Evolutionary conservation across 2,113 vertebrate genomes (phyloP), one percentile per base, ranked within the genome.

Genomic region (Galbula dea): DNA sequence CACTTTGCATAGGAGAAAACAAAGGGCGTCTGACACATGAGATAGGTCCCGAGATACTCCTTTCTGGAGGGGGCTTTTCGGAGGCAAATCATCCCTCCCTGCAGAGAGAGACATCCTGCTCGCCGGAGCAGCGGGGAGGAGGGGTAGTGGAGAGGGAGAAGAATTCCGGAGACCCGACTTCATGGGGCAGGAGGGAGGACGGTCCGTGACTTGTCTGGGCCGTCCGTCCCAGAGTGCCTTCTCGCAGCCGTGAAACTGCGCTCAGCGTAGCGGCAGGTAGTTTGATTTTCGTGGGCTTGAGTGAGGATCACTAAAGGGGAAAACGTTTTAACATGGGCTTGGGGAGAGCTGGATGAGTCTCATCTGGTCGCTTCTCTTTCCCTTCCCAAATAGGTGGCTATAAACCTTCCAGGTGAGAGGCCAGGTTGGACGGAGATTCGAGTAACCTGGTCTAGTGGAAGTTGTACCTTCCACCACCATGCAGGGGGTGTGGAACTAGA

Each of bases 1-100:
- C 34, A 14, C 67, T 90, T 74, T 78, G 52, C 57, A 80, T 21
- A 66, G 27, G 86, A 68, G 39, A 79, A 94, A 95, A 59, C 27
- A 65, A 85, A 27, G 6, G 2, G 30, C 1, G 2, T 29, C 34
- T 36, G 68, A 83, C 88, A 62, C 52, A 54, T 48, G 12, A 51
- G 49, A 12, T 6, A 27, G 59, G 45, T 54, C 54, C 32, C 8
- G 49, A 55, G 66, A 55, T 29, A 79, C 65, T 66, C 3, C 10
- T 79, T 73, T 74, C 57, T 76, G 34, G 61, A 67, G 43, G 4
- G 9, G 54, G 43, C 10, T 92, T n/a, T 62, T 41, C 34, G 54
- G 62, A 73, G 32, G 22, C 59, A 86, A 52, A 65, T n/a, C n/a
- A 10, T 11, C 11, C 24, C 19, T 57, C 30, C 45, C 45, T 26